Evolutionary conservation across 2,113 vertebrate genomes (phyloP).

Genomic region (Zootoca vivipara): DNA sequence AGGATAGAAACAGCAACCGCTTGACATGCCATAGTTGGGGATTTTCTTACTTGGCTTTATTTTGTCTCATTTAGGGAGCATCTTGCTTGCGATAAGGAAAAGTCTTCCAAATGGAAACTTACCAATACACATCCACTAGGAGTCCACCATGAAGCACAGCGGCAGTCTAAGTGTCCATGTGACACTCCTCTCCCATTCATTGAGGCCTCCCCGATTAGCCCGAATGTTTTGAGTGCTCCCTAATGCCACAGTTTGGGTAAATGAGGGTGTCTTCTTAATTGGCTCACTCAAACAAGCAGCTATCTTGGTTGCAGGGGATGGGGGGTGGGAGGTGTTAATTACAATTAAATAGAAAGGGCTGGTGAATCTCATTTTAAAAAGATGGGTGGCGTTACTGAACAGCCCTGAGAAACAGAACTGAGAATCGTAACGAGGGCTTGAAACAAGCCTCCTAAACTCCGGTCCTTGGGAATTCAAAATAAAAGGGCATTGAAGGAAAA

Average conservation of each 20-base stretch:
- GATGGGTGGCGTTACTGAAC: constrained; percentile 12
- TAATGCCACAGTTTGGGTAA: background rate
- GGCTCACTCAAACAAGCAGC: constrained; percentile 3
- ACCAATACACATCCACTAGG: background rate
- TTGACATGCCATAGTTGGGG: background rate
- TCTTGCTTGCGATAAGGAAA: constrained; percentile 4
- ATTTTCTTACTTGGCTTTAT: constrained; percentile 7
- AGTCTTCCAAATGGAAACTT: background rate
- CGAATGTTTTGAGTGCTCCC: background rate
- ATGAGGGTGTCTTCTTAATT: constrained; percentile 14
- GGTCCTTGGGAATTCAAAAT: background rate
- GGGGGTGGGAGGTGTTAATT: constrained; percentile 5
- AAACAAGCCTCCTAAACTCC: background rate
- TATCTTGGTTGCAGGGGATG: background rate
- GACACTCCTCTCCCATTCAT: background rate
- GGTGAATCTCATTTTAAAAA: background rate
- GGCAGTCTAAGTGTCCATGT: background rate
- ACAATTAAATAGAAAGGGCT: constrained; percentile 18
- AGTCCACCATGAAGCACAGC: background rate
- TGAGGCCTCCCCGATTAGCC: background rate
- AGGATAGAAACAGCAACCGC: background rate
- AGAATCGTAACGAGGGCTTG: background rate
- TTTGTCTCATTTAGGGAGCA: constrained; percentile 1
- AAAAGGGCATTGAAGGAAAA: background rate
- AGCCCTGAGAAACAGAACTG: background rate